These are phyloP conservation scores for Cranoglanis bouderius DNA, from an alignment of 2,113 vertebrate species.

Conservation along the genomic window DNA sequence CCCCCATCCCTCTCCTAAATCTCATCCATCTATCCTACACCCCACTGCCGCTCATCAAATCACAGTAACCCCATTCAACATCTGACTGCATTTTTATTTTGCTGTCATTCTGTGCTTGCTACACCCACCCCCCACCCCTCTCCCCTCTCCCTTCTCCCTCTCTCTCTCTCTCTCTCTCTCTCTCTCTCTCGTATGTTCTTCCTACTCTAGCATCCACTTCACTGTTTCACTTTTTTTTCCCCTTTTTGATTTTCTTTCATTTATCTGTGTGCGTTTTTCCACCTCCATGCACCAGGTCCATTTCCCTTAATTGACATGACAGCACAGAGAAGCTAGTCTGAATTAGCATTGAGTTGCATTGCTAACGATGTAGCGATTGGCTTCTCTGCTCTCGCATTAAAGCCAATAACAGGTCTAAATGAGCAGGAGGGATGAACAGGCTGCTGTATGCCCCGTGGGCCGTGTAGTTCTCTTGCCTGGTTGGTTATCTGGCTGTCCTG, in stretches of 20 bases:
- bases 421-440: neutral
- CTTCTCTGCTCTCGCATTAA: neutral
- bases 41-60: conserved; percentile 39
- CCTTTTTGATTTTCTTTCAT: neutral
- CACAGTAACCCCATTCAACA: conserved; percentile 30
- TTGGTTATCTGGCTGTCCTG: conserved; percentile 20
- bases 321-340: neutral
- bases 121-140: conserved; percentile 21
- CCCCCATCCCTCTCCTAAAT: conserved; percentile 25
- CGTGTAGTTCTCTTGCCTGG: conserved; percentile 2
- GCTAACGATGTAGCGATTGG: conserved; percentile 8
- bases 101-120: neutral
- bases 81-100: neutral
- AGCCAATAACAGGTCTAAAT: conserved; percentile 9
- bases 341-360: conserved; percentile 1
- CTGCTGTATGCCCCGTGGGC: neutral
- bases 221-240: neutral
- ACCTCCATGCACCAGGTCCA: neutral
- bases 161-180: conserved; percentile 26
- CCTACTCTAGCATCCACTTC: conserved; percentile 10
- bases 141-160: conserved; percentile 33
- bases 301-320: neutral
- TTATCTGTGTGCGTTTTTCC: neutral
- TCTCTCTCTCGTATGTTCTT: conserved; percentile 18
- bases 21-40: conserved; percentile 34